Evolutionary conservation across 1,140 invertebrate genomes (phyloP), one percentile per base, ranked within the genome.

Genomic region (Bicyclus anynana): DNA sequence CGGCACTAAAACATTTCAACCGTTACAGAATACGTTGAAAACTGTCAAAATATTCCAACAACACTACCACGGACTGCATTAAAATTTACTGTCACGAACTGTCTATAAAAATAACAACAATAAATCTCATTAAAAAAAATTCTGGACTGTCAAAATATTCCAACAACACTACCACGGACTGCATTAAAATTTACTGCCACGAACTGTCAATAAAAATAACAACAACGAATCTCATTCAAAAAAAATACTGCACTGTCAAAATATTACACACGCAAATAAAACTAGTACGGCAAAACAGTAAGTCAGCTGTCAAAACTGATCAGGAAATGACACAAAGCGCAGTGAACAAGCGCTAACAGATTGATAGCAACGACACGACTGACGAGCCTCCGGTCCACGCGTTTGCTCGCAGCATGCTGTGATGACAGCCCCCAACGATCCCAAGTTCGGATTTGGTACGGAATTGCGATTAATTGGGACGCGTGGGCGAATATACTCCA

Each of bases 291-390:
- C n/a, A 12, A 4, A 10, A 33, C 10, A 33, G n/a, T 33, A 33
- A 1, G 29, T 33, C 29, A 1, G 12, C 29, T n/a, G 29, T 33
- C 29, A 10, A 33, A 33, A 33, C n/a, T 12, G 29, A 1, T 1
- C 1, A 12, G 29, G 7, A 33, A 12, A 33, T 3, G 29, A 3
- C n/a, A 33, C 7, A 3, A 27, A 33, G 64, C 69, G 65, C 69
- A 60, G 68, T 63, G 55, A 64, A 37, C 57, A 69, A 65, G 52
- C 66, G 73, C 63, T 53, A 67, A 69, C 71, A 67, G 62, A 75
- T 69, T 69, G 76, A 71, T 82, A 74, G 80, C 77, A 70, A 67
- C 67, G 73, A 35, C 52, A 53, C 70, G 74, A 84, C 81, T 84
- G 79, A 75, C 74, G 58, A 65, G 65, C 40, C 44, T 53, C 57